phyloP scores from a whole-genome alignment of 2,797 vertebrate species.

The Chromis chromis region DNA sequence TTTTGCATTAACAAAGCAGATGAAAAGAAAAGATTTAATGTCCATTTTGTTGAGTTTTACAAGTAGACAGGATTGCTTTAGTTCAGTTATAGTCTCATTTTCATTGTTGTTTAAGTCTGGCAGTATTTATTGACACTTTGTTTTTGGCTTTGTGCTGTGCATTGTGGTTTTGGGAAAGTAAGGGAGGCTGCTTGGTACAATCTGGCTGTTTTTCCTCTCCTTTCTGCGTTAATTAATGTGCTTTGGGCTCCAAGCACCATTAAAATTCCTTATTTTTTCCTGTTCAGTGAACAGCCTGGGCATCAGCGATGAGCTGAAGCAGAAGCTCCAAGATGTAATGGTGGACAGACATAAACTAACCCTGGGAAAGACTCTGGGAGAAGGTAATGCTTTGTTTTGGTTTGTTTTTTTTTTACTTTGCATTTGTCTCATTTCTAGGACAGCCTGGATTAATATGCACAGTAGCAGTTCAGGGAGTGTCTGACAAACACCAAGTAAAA shows the following conservation, averaged over 20 bases:
- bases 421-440: background rate
- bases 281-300: conserved; percentile 91
- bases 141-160: conserved; percentile 19
- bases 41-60: conserved; percentile 25
- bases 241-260: conserved; percentile 10
- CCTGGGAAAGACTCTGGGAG: conserved; percentile 93
- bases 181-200: conserved; percentile 5
- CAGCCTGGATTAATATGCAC: background rate
- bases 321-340: conserved; percentile 94
- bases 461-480: conserved; percentile 12
- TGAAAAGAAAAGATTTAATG: conserved; percentile 4
- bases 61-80: background rate
- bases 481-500: conserved; percentile 14
- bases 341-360: conserved; percentile 93
- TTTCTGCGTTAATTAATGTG: conserved; percentile 33
- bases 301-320: conserved; percentile 93
- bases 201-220: conserved; percentile 25
- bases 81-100: conserved; percentile 3
- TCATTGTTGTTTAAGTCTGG: background rate
- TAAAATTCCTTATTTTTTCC: conserved; percentile 30
- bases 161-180: conserved; percentile 36
- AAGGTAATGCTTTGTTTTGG: conserved; percentile 80
- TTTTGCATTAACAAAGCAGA: background rate
- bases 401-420: background rate
- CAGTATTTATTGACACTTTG: conserved; percentile 33